Evolutionary conservation across 2,888 invertebrate genomes (phyloP), one percentile per base, ranked within the genome.

Genomic region (Tribolium freemani): DNA sequence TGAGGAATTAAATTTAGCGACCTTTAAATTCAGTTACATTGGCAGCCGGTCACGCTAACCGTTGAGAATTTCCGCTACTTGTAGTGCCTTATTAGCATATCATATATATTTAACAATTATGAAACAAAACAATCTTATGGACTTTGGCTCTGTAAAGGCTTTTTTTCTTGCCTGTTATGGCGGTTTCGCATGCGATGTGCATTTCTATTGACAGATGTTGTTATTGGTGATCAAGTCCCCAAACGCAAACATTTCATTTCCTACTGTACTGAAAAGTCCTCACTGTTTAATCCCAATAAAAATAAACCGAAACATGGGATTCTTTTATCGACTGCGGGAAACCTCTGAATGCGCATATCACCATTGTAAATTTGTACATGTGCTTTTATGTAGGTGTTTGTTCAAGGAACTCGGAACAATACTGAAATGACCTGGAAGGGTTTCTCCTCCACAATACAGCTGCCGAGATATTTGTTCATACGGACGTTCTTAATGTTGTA

Each of bases 1-100:
- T 66, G 64, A 71, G 57, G 75, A 80, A 79, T 79, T 78, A 80
- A 80, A 80, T 76, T 74, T 76, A 75, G 76, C 78, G 73, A 76
- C 75, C 77, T 79, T 80, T 79, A 81, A 81, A 82, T 81, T 80
- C 75, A 74, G 69, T 71, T 72, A 64, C 79, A 82, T 81, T 80
- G 81, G 78, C 81, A 79, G 75, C 69, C 63, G 76, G 81, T 82
- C 82, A 82, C 82, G 82, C 82, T 75, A 82, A 56, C 67, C 57
- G 68, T 61, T 57, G 74, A 71, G 48, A 61, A 63, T 75, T 74
- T 75, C 70, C 63, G 64, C 73, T 45, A 46, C 38, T 54, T 66
- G 66, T 71, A 74, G 67, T 76, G 76, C 75, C 75, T 60, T 71
- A 79, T 79, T 80, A 78, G 78, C 80, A 80, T 80, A 81, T 80